A percentile compares a stretch with the other conserved stretches of the same genome.
These are phyloP conservation scores for Melanocharis versteri DNA, from an alignment of 2,113 vertebrate genomes.

Conservation along the genomic window DNA sequence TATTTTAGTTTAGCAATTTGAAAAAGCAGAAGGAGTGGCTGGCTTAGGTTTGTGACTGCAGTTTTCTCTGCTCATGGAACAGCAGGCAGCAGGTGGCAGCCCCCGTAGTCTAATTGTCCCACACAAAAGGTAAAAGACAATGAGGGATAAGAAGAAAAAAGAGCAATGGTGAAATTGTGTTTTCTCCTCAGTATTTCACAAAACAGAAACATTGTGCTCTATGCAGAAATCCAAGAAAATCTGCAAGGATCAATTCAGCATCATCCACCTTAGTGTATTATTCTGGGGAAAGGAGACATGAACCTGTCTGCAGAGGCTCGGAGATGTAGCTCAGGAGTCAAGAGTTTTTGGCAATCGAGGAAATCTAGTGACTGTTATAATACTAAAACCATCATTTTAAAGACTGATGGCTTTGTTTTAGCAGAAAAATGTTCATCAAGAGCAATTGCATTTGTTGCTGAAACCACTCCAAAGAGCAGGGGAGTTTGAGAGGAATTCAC, in stretches of 20 bases:
- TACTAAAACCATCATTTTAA: neutral
- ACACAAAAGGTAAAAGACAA: neutral
- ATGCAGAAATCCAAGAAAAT: neutral
- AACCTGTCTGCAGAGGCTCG: neutral
- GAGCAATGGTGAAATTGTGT: neutral
- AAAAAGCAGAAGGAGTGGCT: neutral
- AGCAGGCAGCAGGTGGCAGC: neutral
- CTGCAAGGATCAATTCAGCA: neutral
- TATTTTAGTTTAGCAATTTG: neutral
- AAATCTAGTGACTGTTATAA: neutral
- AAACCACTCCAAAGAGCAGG: neutral
- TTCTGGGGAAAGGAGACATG: neutral
- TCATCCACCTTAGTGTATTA: neutral
- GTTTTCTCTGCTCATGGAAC: neutral
- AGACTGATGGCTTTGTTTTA: neutral
- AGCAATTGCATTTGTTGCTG: neutral
- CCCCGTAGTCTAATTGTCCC: rapidly evolving
- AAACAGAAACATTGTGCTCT: neutral
- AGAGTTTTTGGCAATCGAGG: neutral
- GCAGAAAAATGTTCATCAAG: neutral
- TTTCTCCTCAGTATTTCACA: neutral
- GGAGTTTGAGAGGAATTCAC: neutral
- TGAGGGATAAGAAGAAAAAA: neutral
- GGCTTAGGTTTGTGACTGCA: neutral
- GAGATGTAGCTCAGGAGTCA: neutral